Evolutionary conservation across 2,888 invertebrate genomes (phyloP).

Genomic region (Poecilus cupreus): DNA sequence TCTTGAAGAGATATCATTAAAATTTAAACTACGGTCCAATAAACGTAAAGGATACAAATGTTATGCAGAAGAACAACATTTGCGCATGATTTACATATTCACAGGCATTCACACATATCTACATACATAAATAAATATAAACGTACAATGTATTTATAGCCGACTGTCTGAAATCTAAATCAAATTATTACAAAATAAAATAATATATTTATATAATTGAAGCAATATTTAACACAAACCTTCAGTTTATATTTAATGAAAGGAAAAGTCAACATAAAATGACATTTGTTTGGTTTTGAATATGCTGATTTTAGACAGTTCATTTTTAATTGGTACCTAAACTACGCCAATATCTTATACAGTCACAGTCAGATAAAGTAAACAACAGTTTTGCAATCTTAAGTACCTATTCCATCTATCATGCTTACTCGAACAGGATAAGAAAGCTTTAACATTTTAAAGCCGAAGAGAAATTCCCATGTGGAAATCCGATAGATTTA

Average conservation of each 20-base stretch:
- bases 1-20: conserved; percentile 34
- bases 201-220: neutral
- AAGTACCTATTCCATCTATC: conserved; percentile 51
- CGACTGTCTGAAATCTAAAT: conserved; percentile 37
- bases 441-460: conserved; percentile 53
- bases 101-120: conserved; percentile 56
- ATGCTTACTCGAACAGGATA: conserved; percentile 45
- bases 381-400: conserved; percentile 56
- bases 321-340: conserved; percentile 43
- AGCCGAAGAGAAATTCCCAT: conserved; percentile 15
- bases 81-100: conserved; percentile 49
- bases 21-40: conserved; percentile 8
- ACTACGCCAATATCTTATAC: conserved; percentile 48
- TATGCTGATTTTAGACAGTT: conserved; percentile 30
- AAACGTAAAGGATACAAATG: conserved; percentile 20
- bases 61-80: conserved; percentile 30
- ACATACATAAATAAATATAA: conserved; percentile 58
- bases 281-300: neutral
- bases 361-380: conserved; percentile 50
- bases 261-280: neutral
- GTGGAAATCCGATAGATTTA: neutral
- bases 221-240: no score
- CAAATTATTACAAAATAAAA: neutral
- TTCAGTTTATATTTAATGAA: no score
- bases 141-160: conserved; percentile 50